Conservation (phyloP, 2,113 vertebrate genomes). For the Panthera tigris region DNA sequence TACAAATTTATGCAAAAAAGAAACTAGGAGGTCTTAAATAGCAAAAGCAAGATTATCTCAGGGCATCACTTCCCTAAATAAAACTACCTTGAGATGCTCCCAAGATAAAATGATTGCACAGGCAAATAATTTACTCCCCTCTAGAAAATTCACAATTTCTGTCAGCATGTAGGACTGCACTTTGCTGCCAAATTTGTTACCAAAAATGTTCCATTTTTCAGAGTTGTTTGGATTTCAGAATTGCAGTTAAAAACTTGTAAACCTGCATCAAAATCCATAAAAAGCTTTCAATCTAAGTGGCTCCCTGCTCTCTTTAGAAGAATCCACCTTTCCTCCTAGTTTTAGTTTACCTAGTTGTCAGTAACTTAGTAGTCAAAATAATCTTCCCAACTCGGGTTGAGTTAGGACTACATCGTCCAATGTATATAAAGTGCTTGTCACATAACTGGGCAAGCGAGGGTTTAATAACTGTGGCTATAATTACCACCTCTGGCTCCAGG, state of each 20-base stretch:
- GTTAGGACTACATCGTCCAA: background rate
- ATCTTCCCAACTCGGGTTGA: no score
- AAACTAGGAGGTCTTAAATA: background rate
- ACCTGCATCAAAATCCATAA: background rate
- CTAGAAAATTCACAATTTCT: background rate
- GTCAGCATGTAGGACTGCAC: background rate
- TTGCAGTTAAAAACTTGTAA: background rate
- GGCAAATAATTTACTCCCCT: background rate
- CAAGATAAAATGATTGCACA: background rate
- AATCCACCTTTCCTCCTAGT: background rate
- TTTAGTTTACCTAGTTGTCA: background rate
- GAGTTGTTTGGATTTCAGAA: background rate
- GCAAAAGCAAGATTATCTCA: background rate
- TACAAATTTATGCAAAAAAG: background rate
- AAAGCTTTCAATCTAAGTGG: background rate
- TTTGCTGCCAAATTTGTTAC: background rate
- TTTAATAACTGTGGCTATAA: no score
- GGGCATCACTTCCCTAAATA: background rate
- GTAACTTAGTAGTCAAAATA: background rate
- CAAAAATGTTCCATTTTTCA: background rate
- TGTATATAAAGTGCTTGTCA: background rate
- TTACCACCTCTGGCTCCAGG: background rate
- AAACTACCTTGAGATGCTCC: background rate
- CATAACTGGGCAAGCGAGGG: no score
- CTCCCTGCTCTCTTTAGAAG: background rate